phyloP scores from a whole-genome alignment of 2,888 invertebrate genomes.

The Erebia palarica region DNA sequence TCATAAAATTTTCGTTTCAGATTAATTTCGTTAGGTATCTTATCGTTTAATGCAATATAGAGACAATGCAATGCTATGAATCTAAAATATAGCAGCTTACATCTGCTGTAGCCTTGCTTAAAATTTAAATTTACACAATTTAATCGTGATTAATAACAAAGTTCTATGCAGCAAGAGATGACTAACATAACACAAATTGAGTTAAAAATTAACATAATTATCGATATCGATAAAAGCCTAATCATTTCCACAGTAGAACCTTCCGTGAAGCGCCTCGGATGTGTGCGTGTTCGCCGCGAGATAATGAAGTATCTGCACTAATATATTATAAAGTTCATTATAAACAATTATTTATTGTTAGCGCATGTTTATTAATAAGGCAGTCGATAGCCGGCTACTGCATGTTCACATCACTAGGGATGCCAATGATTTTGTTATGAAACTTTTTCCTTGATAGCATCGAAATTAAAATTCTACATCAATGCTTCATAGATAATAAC shows the following conservation, averaged over 20 bases:
- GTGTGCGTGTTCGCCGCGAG: constrained; percentile 72
- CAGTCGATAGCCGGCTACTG: constrained; percentile 71
- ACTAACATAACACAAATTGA: no score
- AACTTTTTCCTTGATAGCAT: not conserved
- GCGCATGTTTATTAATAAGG: constrained; percentile 82
- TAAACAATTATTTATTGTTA: constrained; percentile 83
- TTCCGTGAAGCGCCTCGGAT: constrained; percentile 47
- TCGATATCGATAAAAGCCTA: constrained; percentile 38
- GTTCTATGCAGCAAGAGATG: no score
- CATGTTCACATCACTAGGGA: constrained; percentile 54
- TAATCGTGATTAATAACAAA: no score
- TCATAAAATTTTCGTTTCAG: no score
- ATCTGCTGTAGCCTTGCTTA: no score
- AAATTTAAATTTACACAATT: no score
- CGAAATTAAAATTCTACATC: no score
- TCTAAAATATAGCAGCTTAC: no score
- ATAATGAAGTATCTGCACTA: constrained; percentile 82
- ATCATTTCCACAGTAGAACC: constrained; percentile 24
- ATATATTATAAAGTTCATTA: constrained; percentile 83
- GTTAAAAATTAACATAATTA: not conserved
- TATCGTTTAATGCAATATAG: no score
- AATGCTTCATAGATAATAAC: no score
- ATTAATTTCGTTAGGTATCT: no score
- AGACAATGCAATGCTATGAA: no score
- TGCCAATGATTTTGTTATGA: constrained; percentile 33